Evolutionary conservation across 2,113 vertebrate species (phyloP).

Genomic region (Crotalus helleri): DNA sequence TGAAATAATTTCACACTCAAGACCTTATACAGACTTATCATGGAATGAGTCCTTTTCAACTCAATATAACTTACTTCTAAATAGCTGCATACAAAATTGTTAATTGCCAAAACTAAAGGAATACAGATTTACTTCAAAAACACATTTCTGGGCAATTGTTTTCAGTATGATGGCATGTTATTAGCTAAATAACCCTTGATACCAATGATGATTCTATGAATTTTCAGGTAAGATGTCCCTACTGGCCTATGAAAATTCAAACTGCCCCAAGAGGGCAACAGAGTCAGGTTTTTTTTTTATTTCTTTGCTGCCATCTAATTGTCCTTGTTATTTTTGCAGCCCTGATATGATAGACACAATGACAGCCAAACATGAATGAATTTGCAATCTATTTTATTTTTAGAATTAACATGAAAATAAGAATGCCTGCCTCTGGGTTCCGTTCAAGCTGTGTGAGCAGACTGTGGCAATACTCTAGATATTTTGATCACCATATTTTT

Average conservation of each 20-base stretch:
- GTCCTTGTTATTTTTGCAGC: not conserved
- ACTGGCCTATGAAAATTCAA: not conserved
- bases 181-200: fast-evolving
- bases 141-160: not conserved
- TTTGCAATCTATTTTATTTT: not conserved
- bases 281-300: not conserved
- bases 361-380: not conserved
- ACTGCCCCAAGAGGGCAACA: not conserved
- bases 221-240: not conserved
- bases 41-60: not conserved
- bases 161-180: not conserved
- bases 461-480: constrained; percentile 36
- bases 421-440: not conserved
- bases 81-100: not conserved
- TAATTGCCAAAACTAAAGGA: not conserved
- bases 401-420: not conserved
- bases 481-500: constrained; percentile 49
- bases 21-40: not conserved
- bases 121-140: not conserved
- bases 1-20: not conserved
- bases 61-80: not conserved
- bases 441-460: not conserved
- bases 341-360: not conserved
- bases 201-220: not conserved
- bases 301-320: not conserved